Evolutionary conservation across 2,888 invertebrate species (phyloP).

Genomic region (Marasmarcha lunaedactyla): DNA sequence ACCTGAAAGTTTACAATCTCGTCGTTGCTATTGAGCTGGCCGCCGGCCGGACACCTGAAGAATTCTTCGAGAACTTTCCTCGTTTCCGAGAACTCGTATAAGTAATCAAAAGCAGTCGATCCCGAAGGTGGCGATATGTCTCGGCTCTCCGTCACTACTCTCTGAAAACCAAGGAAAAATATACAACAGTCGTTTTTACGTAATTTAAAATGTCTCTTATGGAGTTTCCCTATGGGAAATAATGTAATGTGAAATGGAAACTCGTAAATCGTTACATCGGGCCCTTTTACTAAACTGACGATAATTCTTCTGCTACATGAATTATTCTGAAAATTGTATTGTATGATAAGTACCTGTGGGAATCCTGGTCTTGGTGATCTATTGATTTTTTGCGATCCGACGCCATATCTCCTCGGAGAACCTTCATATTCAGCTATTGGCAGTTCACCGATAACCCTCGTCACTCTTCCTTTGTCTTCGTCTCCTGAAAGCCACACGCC

Average conservation of each 20-base stretch:
- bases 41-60: slow-evolving; percentile 81
- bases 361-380: slow-evolving; percentile 89
- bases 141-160: slow-evolving; percentile 57
- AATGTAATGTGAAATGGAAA: not conserved
- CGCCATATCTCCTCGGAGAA: slow-evolving; percentile 88
- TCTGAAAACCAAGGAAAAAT: slow-evolving; percentile 29
- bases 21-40: slow-evolving; percentile 35
- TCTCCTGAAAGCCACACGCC: slow-evolving; percentile 45
- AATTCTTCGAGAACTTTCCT: slow-evolving; percentile 93
- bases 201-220: too few species aligned
- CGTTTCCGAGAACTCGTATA: slow-evolving; percentile 94
- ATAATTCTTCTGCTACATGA: too few species aligned
- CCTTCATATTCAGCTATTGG: slow-evolving; percentile 96
- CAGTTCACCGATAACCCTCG: slow-evolving; percentile 82
- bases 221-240: not conserved
- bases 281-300: too few species aligned
- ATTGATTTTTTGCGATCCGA: slow-evolving; percentile 74
- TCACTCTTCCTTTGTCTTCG: slow-evolving; percentile 56
- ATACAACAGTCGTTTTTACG: too few species aligned
- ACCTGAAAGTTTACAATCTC: slow-evolving; percentile 63
- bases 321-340: not conserved
- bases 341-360: slow-evolving; percentile 75
- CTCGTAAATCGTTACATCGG: not conserved
- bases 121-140: slow-evolving; percentile 55
- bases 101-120: slow-evolving; percentile 82